These are phyloP conservation scores for Spizaetus ornatus DNA, from an alignment of 2,113 vertebrate species.

Conservation along the genomic window DNA sequence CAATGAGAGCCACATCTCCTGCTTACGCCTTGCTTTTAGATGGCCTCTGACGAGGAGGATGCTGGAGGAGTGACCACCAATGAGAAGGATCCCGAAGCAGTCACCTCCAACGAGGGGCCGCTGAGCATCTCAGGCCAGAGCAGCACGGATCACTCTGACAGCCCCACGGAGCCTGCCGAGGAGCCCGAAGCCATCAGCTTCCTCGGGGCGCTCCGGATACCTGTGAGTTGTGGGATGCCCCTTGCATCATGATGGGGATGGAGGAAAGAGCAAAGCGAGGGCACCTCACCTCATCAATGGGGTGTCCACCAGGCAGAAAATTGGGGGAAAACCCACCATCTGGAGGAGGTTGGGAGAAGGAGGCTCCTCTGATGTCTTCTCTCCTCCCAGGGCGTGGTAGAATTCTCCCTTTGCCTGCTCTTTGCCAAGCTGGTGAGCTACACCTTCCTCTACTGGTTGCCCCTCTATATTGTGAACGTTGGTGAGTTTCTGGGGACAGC, in stretches of 20 bases:
- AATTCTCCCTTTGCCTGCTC: conserved; percentile 94
- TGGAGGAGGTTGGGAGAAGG: not conserved
- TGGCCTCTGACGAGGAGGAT: conserved; percentile 53
- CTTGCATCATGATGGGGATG: rapidly evolving
- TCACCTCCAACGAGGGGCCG: conserved; percentile 35
- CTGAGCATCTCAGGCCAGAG: not conserved
- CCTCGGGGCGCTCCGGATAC: conserved; percentile 85
- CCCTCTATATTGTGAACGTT: conserved; percentile 91
- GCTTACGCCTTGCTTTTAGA: not conserved
- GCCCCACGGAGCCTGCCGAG: conserved; percentile 31
- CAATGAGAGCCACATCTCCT: not conserved
- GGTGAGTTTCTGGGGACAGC: conserved; percentile 72
- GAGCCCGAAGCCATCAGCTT: conserved; percentile 88
- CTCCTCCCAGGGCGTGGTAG: conserved; percentile 85
- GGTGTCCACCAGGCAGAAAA: not conserved
- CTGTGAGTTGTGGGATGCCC: conserved; percentile 73
- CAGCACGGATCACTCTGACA: not conserved
- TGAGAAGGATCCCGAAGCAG: conserved; percentile 52
- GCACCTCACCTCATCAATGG: not conserved
- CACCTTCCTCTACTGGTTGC: conserved; percentile 98
- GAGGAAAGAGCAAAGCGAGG: not conserved
- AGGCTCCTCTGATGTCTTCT: not conserved
- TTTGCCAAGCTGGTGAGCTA: conserved; percentile 99
- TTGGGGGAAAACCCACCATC: not conserved
- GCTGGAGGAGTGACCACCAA: conserved; percentile 16